phyloP scores from a whole-genome alignment of 1,140 invertebrate species.

The Apis cerana region DNA sequence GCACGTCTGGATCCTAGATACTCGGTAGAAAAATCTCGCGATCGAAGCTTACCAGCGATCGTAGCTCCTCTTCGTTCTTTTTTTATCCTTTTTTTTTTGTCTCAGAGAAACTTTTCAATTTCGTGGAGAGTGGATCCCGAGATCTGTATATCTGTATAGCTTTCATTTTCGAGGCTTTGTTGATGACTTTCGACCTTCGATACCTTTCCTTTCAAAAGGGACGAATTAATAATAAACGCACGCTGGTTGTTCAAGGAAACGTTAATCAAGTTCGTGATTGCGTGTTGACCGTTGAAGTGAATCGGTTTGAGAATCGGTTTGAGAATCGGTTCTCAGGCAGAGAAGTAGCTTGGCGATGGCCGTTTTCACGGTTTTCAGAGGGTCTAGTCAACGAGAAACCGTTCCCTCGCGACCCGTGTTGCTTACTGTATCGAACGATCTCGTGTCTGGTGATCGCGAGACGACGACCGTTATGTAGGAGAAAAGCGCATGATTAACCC shows the following conservation, averaged over 20 bases:
- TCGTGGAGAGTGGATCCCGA: background rate
- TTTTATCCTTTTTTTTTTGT: background rate
- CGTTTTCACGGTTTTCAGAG: constrained; percentile 29
- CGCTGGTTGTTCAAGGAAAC: background rate
- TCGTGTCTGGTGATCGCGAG: constrained; percentile 24
- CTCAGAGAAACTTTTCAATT: background rate
- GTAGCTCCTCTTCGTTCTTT: background rate
- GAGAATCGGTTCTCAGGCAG: background rate
- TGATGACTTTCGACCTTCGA: constrained; percentile 55
- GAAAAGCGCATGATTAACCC: constrained; percentile 33
- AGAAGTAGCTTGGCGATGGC: constrained; percentile 34
- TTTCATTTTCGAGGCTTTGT: constrained; percentile 14
- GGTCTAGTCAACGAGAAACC: background rate
- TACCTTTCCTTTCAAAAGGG: background rate
- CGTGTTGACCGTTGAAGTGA: background rate
- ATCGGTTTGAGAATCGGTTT: constrained; percentile 2
- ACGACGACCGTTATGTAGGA: constrained; percentile 10
- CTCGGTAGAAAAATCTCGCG: background rate
- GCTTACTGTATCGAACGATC: background rate
- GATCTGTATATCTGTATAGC: background rate
- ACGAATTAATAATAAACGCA: background rate
- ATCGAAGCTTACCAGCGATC: too few species aligned
- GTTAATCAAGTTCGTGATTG: background rate
- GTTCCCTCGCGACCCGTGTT: background rate
- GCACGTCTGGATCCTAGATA: background rate